phyloP scores from a whole-genome alignment of 2,113 vertebrate genomes.

The Glareola pratincola region DNA sequence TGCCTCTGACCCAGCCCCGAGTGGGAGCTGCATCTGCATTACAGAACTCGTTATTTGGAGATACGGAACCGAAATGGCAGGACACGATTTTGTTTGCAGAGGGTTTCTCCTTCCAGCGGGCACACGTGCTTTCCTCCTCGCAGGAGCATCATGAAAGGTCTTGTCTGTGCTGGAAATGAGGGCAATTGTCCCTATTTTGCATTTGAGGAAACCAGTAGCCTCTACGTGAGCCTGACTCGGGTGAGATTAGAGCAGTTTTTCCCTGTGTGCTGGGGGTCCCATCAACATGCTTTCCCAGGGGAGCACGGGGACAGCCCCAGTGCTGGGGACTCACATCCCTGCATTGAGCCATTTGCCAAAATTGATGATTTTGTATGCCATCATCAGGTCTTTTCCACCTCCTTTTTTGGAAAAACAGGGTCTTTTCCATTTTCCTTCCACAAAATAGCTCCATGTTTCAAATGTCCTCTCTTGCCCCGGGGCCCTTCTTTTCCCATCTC shows the following conservation, averaged over 20 bases:
- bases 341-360: not conserved
- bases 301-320: fast-evolving
- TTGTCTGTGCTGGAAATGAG: not conserved
- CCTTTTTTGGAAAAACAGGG: not conserved
- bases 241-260: not conserved
- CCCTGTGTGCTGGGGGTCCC: fast-evolving
- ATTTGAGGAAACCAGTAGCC: fast-evolving
- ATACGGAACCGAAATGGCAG: not conserved
- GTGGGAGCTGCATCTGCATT: not conserved
- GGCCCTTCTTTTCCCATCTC: not conserved
- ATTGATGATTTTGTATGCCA: not conserved
- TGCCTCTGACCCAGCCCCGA: not conserved
- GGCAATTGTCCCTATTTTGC: not conserved
- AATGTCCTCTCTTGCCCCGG: not conserved
- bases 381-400: not conserved
- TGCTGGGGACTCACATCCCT: not conserved
- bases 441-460: not conserved
- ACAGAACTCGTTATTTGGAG: not conserved
- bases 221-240: not conserved
- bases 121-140: fast-evolving
- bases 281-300: fast-evolving
- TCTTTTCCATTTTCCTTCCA: not conserved
- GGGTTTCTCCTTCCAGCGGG: not conserved
- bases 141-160: fast-evolving
- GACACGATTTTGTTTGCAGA: not conserved